These are phyloP conservation scores for Cerceris ruficornis DNA, from an alignment of 2,888 invertebrate species.

Conservation along the genomic window DNA sequence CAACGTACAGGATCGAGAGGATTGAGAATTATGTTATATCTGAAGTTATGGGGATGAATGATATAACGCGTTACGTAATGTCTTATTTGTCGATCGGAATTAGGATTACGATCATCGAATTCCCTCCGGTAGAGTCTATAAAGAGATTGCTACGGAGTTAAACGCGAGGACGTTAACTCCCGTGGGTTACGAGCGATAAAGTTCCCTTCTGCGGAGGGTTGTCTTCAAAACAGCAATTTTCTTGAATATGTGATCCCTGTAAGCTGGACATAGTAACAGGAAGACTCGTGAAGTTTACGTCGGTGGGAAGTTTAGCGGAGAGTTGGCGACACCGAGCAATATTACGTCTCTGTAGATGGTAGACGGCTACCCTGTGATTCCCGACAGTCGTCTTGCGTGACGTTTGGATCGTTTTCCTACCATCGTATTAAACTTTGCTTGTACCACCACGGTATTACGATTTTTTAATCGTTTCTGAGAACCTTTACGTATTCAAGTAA, in stretches of 20 bases:
- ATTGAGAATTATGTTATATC: too few species aligned
- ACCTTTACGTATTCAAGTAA: background rate
- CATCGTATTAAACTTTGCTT: slow-evolving; percentile 36
- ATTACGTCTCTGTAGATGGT: slow-evolving; percentile 42
- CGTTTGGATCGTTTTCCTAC: slow-evolving; percentile 14
- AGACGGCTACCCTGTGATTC: slow-evolving; percentile 49
- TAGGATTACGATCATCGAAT: too few species aligned
- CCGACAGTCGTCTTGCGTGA: slow-evolving; percentile 46
- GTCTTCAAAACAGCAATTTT: background rate
- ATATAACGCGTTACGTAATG: too few species aligned
- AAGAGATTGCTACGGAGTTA: too few species aligned
- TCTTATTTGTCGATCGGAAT: too few species aligned
- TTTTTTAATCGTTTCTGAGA: slow-evolving; percentile 49
- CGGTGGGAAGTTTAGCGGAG: slow-evolving; percentile 14
- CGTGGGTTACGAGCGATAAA: too few species aligned
- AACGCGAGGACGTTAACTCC: too few species aligned
- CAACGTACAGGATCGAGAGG: too few species aligned
- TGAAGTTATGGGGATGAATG: too few species aligned
- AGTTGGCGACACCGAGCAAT: slow-evolving; percentile 42
- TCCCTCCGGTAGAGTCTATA: too few species aligned
- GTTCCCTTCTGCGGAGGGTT: background rate
- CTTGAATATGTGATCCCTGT: background rate
- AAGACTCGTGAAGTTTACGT: slow-evolving; percentile 14
- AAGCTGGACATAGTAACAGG: background rate
- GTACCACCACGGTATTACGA: slow-evolving; percentile 31